These are phyloP conservation scores for Morphnarchus princeps DNA, from an alignment of 2,113 vertebrate species.

Conservation along the genomic window DNA sequence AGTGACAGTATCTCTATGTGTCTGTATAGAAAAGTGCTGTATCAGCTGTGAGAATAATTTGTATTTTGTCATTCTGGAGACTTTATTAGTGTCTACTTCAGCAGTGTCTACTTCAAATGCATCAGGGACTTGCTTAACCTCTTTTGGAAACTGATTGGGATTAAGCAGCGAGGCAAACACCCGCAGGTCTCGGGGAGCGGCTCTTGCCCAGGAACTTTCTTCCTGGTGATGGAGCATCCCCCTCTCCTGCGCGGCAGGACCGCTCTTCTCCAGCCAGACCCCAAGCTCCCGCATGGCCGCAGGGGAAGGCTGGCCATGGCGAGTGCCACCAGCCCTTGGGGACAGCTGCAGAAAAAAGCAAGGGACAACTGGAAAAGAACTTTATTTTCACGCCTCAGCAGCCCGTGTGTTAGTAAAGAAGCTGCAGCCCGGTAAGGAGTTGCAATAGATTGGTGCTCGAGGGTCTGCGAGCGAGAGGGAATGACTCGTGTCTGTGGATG, in stretches of 20 bases:
- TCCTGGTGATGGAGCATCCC: background rate
- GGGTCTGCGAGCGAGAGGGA: background rate
- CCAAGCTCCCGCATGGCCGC: rapidly evolving
- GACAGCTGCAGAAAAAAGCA: background rate
- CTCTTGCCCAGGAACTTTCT: background rate
- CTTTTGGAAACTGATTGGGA: background rate
- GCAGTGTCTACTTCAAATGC: background rate
- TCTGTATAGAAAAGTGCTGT: background rate
- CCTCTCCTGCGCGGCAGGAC: background rate
- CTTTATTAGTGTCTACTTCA: background rate
- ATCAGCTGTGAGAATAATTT: background rate
- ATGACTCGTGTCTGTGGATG: too few species aligned
- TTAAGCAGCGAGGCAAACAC: background rate
- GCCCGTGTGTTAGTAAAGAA: background rate
- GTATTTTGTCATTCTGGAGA: background rate
- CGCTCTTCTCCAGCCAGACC: too few species aligned
- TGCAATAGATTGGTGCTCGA: too few species aligned
- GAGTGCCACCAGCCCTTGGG: background rate
- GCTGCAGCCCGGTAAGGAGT: background rate
- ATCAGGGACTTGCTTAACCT: background rate
- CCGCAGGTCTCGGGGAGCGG: rapidly evolving
- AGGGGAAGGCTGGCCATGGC: background rate
- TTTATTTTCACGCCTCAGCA: background rate
- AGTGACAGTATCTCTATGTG: background rate
- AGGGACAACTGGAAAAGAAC: background rate